Base-by-base conservation (phyloP, 2,888 invertebrate genomes). In the Nymphalis urticae region DNA sequence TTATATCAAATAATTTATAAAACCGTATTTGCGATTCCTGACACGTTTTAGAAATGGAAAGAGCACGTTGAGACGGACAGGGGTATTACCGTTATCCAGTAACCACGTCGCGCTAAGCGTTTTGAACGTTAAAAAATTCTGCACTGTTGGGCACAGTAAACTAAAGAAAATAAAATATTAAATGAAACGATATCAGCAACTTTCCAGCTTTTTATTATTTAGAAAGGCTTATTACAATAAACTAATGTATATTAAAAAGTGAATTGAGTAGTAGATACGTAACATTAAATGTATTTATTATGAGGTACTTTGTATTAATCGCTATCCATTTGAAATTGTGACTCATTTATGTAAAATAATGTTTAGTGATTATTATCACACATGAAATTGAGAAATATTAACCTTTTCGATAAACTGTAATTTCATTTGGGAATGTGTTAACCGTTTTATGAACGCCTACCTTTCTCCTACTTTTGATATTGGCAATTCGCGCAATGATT, bases 31-130 rank as follows among this genome's bases (percentile, higher is more conserved):
- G 42, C 42, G 68, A 72, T 68, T 72, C 72, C 72, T 66, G 68
- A 51, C 70, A 70, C 72, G 70, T 66, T 66, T 66, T 68, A 70
- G 66, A 68, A 66, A 72, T 66, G 70, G 64, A 68, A 70, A 72
- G 63, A 70, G 63, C 53, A 62, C 59, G 59, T 53, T 50, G 47
- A 51, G 66, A 36, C 70, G 61, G 54, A 50, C 70, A 54, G 51
- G 63, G 56, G 65, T 62, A 21, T 48, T 72, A 72, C 72, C 70
- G 72, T 72, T 72, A 72, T 27, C 61, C 64, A 66, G 36, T 67
- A 62, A 62, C 50, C 17, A 36, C 51, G 68, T 59, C 50, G 70
- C 65, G 70, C 59, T 70, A 59, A 62, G 53, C 70, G 63, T 68
- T 70, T 66, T 66, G 19, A 66, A 48, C 61, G 36, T 59, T 64